Conservation (phyloP, 2,113 vertebrate species). For the Aleadryas rufinucha region DNA sequence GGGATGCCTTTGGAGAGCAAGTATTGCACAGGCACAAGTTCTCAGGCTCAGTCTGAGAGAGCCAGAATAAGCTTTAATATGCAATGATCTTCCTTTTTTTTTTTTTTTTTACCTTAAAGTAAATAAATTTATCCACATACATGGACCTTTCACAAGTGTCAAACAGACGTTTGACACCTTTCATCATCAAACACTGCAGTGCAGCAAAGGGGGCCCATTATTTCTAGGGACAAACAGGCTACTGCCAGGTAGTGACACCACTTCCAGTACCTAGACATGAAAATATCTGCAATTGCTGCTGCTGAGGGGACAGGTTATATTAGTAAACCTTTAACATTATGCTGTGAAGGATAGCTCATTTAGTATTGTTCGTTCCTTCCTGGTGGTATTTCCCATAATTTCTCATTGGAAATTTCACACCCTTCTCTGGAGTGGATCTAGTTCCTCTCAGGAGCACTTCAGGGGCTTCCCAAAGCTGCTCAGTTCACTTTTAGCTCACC, state of each 20-base stretch:
- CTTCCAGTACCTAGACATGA: background rate
- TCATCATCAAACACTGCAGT: background rate
- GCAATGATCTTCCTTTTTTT: background rate
- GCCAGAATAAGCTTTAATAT: background rate
- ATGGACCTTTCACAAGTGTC: background rate
- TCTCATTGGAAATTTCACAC: background rate
- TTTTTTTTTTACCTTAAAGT: background rate
- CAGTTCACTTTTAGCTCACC: accelerated
- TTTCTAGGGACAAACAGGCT: background rate
- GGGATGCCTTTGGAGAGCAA: background rate
- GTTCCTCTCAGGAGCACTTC: background rate
- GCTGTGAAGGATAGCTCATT: background rate
- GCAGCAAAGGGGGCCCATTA: background rate
- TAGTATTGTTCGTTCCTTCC: background rate
- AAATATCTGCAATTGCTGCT: background rate
- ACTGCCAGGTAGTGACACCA: background rate
- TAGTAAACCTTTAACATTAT: background rate
- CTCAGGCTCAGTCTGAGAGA: background rate
- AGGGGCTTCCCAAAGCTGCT: background rate
- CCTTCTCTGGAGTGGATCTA: background rate
- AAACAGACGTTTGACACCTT: background rate
- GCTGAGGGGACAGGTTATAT: background rate
- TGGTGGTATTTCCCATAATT: background rate
- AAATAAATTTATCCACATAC: background rate
- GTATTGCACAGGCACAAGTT: background rate